Evolutionary conservation across 2,113 vertebrate genomes (phyloP).

Genomic region (Suncus etruscus): DNA sequence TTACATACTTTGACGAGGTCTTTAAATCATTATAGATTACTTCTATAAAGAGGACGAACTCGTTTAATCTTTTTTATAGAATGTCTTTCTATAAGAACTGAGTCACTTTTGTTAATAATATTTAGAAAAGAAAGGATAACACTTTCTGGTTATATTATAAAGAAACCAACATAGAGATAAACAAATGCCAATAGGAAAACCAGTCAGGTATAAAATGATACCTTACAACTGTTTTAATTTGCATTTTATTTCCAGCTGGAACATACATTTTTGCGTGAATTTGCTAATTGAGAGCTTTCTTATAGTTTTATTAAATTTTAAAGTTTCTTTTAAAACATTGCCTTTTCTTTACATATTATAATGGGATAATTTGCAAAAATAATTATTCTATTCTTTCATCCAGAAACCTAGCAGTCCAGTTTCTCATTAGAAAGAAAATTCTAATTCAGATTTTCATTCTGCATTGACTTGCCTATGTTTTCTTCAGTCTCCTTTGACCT

Average conservation of each 20-base stretch:
- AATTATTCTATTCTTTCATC: not conserved
- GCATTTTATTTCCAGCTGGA: slow-evolving; percentile 53
- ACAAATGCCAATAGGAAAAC: slow-evolving; percentile 21
- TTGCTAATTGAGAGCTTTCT: slow-evolving; percentile 10
- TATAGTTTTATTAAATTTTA: slow-evolving; percentile 41
- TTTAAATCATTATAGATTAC: not conserved
- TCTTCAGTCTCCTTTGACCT: not conserved
- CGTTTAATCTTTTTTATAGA: slow-evolving; percentile 37
- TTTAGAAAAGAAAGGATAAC: slow-evolving; percentile 39
- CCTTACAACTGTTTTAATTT: slow-evolving; percentile 32
- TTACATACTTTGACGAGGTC: slow-evolving; percentile 13
- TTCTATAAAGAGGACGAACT: slow-evolving; percentile 52
- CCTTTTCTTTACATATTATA: slow-evolving; percentile 14
- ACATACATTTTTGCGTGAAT: slow-evolving; percentile 25
- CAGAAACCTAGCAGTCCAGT: not conserved
- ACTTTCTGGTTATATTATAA: slow-evolving; percentile 27
- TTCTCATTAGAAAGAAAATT: not conserved
- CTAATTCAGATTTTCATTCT: not conserved
- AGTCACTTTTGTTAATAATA: slow-evolving; percentile 28
- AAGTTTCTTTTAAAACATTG: not conserved
- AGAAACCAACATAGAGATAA: slow-evolving; percentile 30
- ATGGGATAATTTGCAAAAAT: slow-evolving; percentile 41
- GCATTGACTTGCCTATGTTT: not conserved
- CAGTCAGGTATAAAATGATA: slow-evolving; percentile 18
- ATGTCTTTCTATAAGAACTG: slow-evolving; percentile 42